Evolutionary conservation across 2,113 vertebrate species (phyloP), one percentile per base, ranked within the genome.

Genomic region (Pogona vitticeps): DNA sequence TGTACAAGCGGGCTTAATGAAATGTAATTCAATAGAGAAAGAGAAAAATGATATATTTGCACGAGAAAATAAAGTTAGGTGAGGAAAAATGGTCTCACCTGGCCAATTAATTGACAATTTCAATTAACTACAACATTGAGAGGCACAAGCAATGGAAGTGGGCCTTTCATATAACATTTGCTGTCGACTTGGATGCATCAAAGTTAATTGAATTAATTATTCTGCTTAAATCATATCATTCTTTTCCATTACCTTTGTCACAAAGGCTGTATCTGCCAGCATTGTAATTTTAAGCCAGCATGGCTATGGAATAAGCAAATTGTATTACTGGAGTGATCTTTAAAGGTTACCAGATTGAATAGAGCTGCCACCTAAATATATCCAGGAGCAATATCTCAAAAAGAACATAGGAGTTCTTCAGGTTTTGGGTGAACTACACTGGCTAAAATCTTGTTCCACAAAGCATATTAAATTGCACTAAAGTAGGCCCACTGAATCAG

Each of bases 11-110:
- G 2, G 2, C 38, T 70, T 90, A 89, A 95, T 91, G 84, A 78
- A 88, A 91, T 87, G 92, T 82, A 94, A 92, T 90, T 92, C 65
- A 86, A 61, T 85, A 84, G 63, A 92, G 90, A 83, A 76, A 92
- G 61, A 89, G 76, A 72, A 68, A 95, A 93, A 95, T 89, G 87
- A 93, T 79, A 90, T 90, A 94, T 95, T 92, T 95, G 85, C 89
- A 94, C 94, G 68, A 90, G 82, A 63, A 95, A 95, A 94, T 12
- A 93, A 18, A 89, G 79, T 84, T 91, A 82, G 84, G 59, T 89
- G 72, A 84, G 87, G 52, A 91, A 80, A 91, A 93, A 90, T 70
- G 18, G 70, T 36, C 13, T 86, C 63, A 3, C 82, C 83, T 88
- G 87, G 79, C 91, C 67, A 88, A 93, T 94, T 90, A 85, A 95